A percentile compares a stretch with the other conserved stretches of the same genome.
These are phyloP conservation scores for Phenacoccus solenopsis DNA, from an alignment of 1,140 invertebrate genomes.

Conservation along the genomic window DNA sequence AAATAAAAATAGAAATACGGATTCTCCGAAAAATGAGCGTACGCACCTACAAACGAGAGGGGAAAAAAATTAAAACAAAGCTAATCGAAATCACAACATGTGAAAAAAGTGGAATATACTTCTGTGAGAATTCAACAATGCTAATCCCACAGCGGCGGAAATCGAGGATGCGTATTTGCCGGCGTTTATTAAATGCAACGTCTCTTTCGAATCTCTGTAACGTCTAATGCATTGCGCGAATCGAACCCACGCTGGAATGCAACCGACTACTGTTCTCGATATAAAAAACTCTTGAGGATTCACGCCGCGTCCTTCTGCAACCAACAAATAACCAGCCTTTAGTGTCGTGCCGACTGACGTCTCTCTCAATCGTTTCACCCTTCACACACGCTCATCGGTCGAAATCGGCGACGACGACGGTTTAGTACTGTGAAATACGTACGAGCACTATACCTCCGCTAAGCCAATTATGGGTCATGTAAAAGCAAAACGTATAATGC, in stretches of 20 bases:
- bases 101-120: neutral
- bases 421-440: conserved; percentile 5
- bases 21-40: conserved; percentile 48
- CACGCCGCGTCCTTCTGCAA: conserved; percentile 25
- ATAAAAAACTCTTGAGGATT: conserved; percentile 40
- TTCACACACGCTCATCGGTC: too few relatives aligned
- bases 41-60: conserved; percentile 39
- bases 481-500: conserved; percentile 81
- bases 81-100: too few relatives aligned
- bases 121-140: conserved; percentile 1
- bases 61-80: conserved; percentile 4
- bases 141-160: conserved; percentile 15
- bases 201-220: conserved; percentile 76
- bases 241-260: conserved; percentile 91
- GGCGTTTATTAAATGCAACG: conserved; percentile 92
- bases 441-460: conserved; percentile 8
- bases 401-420: neutral
- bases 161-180: conserved; percentile 92
- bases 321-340: too few relatives aligned
- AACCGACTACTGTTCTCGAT: conserved; percentile 63
- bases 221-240: conserved; percentile 95
- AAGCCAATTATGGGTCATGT: conserved; percentile 60
- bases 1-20: conserved; percentile 74
- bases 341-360: too few relatives aligned
- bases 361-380: too few relatives aligned